Evolutionary conservation across 2,113 vertebrate genomes (phyloP), one percentile per base, ranked within the genome.

Genomic region (Gavialis gangeticus): DNA sequence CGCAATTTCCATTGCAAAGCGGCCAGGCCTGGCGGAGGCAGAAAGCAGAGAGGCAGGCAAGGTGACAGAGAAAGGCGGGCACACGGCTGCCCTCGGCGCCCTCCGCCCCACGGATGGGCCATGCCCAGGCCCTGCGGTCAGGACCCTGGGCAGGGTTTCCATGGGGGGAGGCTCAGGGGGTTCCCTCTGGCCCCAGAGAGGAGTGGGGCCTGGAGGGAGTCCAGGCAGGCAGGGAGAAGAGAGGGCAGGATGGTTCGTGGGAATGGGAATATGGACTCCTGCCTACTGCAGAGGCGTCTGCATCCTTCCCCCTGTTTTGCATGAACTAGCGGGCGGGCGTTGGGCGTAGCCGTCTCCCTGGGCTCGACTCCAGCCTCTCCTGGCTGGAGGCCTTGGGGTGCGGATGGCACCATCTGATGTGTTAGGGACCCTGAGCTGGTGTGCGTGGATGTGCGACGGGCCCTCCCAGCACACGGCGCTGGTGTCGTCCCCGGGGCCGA

Each of bases 361-460:
- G n/a, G 64, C 19, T n/a, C 10, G 8, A 7, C 46, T 46, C 46
- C 46, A 46, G 46, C 46, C 46, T 46, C 46, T 46, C 46, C 46
- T 46, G 46, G 62, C 75, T 4, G 16, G 24, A 28, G 55, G 56
- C 46, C 46, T 46, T 46, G 46, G 46, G 46, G 46, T 46, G 7
- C 7, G 46, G 46, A 46, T 9, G 46, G 8, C 46, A 46, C 46
- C 7, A 9, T 9, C 25, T 76, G 66, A 3, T 5, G 67, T 5
- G n/a, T 14, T 46, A 9, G 46, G 46, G 46, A 21, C 16, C 46
- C 27, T 4, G 58, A 12, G 66, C 7, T 0, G 73, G 46, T 11
- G 0, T 66, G 1, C 10, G 3, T 9, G 46, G 46, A 46, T 2
- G 46, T 46, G 46, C 46, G 34, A 5, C 34, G 34, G 4, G 34